Evolutionary conservation across 2,797 vertebrate genomes (phyloP).

Genomic region (Poeciliopsis paucimaculata): DNA sequence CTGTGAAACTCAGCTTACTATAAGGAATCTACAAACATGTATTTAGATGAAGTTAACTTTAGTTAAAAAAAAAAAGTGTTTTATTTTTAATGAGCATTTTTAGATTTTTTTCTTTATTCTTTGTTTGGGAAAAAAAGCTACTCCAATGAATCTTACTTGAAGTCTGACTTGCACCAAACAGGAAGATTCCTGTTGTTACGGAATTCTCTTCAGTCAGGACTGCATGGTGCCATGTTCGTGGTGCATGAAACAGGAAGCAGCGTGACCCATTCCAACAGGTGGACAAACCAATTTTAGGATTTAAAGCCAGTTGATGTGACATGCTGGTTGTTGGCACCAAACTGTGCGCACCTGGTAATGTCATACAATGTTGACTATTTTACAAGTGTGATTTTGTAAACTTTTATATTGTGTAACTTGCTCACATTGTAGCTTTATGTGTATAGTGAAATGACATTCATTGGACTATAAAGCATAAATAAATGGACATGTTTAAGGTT

Average conservation of each 20-base stretch:
- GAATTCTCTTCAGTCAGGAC: not conserved
- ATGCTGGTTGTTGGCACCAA: not conserved
- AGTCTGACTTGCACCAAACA: slow-evolving; percentile 7
- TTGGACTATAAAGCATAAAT: slow-evolving; percentile 13
- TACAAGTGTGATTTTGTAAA: slow-evolving; percentile 51
- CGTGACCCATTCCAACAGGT: slow-evolving; percentile 22
- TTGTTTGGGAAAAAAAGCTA: slow-evolving; percentile 19
- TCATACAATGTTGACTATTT: slow-evolving; percentile 33
- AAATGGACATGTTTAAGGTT: slow-evolving; percentile 17
- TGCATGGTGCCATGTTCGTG: not conserved
- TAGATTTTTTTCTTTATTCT: slow-evolving; percentile 4
- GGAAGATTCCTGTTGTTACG: not conserved
- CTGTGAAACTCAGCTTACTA: slow-evolving; percentile 35
- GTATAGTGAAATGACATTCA: slow-evolving; percentile 32
- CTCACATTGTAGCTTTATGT: slow-evolving; percentile 40
- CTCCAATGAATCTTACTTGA: slow-evolving; percentile 50
- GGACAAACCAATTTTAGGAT: slow-evolving; percentile 27
- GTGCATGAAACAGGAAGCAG: not conserved
- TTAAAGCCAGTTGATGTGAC: not conserved
- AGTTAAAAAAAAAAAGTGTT: not conserved
- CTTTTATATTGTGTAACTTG: slow-evolving; percentile 53
- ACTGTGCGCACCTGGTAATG: not conserved
- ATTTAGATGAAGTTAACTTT: slow-evolving; percentile 30
- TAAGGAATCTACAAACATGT: slow-evolving; percentile 20
- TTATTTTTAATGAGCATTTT: slow-evolving; percentile 8